Conservation (phyloP, 2,888 invertebrate species). For the Imbricaverruca yamaguchii region DNA sequence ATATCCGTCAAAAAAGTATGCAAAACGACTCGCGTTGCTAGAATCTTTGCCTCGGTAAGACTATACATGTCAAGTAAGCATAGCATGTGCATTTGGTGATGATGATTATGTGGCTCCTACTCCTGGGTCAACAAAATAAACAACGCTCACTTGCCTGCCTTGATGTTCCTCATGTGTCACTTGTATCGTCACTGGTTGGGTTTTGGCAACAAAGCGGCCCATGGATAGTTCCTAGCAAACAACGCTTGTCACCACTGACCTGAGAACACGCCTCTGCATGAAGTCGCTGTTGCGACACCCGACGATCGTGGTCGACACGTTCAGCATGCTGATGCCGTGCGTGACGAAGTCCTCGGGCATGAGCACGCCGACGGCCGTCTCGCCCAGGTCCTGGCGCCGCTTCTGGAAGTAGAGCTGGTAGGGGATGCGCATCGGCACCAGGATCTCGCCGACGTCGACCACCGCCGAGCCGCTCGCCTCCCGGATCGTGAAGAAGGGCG, state of each 20-base stretch:
- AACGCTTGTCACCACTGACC: background rate
- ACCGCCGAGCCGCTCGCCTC: background rate
- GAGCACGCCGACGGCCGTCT: background rate
- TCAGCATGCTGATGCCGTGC: background rate
- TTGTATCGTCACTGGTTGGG: too few relatives aligned
- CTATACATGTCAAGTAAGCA: too few relatives aligned
- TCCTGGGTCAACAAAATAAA: too few relatives aligned
- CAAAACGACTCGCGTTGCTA: too few relatives aligned
- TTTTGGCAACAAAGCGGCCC: too few relatives aligned
- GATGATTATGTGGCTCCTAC: too few relatives aligned
- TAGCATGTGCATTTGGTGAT: too few relatives aligned
- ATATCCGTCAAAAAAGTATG: too few relatives aligned
- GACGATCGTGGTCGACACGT: background rate
- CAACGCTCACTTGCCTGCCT: too few relatives aligned
- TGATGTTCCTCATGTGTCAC: too few relatives aligned
- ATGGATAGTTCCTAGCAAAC: too few relatives aligned
- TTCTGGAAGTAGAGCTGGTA: constrained; percentile 1
- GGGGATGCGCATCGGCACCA: background rate
- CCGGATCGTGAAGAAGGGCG: background rate
- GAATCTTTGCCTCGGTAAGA: too few relatives aligned
- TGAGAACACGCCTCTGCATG: background rate
- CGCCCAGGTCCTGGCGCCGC: background rate
- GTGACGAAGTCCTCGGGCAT: constrained; percentile 1
- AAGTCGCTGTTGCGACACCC: background rate
- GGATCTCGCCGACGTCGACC: background rate